A percentile compares a stretch with the other conserved stretches of the same genome.
These are phyloP conservation scores for Aurelia aurita complex sp. Pacific DNA, from an alignment of 30 jellyfish, hydroid and myxozoan species.

Conservation along the genomic window DNA sequence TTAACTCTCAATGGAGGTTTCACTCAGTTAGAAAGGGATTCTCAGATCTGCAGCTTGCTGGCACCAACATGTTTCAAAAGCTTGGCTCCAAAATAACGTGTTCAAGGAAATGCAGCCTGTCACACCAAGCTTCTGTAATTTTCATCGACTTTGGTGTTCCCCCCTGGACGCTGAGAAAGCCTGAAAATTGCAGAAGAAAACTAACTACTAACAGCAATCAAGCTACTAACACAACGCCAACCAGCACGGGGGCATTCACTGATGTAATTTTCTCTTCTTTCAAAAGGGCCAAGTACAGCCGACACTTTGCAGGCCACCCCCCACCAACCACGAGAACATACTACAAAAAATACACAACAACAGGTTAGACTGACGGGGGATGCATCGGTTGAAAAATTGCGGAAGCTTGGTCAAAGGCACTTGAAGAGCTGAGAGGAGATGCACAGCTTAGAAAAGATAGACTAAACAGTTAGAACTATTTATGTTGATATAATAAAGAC, in stretches of 20 bases:
- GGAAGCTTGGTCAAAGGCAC: conserved; percentile 62
- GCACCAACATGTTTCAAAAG: too few relatives aligned
- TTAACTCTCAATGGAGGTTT: too few relatives aligned
- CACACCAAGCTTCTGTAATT: conserved; percentile 54
- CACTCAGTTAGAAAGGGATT: too few relatives aligned
- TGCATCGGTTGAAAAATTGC: conserved; percentile 35
- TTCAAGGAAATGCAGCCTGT: neutral
- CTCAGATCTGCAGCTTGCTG: too few relatives aligned
- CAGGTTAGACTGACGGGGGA: conserved; percentile 46
- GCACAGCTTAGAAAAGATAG: conserved; percentile 11
- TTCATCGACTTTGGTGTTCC: conserved; percentile 9
- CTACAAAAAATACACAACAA: conserved; percentile 70
- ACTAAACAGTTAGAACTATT: neutral
- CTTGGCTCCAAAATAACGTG: too few relatives aligned
- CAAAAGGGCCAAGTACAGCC: conserved; percentile 81
- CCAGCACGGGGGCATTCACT: neutral
- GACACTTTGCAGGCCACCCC: conserved; percentile 67
- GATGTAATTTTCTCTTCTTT: conserved; percentile 7
- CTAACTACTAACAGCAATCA: too few relatives aligned
- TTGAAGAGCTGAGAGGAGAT: neutral
- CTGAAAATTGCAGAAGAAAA: conserved; percentile 51
- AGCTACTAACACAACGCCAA: too few relatives aligned
- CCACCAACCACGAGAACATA: conserved; percentile 73
- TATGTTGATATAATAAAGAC: too few relatives aligned
- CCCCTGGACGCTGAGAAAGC: too few relatives aligned